phyloP scores from a whole-genome alignment of 2,888 invertebrate species.

The Autographa pulchrina region DNA sequence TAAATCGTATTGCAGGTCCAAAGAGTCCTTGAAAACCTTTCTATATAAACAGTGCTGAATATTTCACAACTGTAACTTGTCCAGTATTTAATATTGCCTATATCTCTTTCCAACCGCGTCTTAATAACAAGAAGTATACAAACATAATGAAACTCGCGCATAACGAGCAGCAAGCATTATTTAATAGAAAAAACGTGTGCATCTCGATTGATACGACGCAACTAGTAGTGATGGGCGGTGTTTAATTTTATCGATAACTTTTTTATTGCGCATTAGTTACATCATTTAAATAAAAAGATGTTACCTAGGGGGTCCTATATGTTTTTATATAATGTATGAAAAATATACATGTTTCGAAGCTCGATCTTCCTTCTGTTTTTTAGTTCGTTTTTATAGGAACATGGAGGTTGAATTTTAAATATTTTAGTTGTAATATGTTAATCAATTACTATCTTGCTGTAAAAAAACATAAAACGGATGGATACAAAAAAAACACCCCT shows the following conservation, averaged over 20 bases:
- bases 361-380: too few species aligned
- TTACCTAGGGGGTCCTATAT: too few species aligned
- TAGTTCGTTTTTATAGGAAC: too few species aligned
- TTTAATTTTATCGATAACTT: conserved; percentile 16
- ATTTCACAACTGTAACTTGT: not conserved
- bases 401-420: too few species aligned
- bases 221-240: conserved; percentile 56
- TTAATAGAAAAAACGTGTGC: conserved; percentile 66
- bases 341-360: too few species aligned
- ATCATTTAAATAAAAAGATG: too few species aligned
- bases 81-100: conserved; percentile 5
- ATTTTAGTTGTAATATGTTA: too few species aligned
- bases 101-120: conserved; percentile 12
- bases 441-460: too few species aligned
- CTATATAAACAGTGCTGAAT: not conserved
- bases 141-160: conserved; percentile 41
- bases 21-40: not conserved
- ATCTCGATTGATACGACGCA: conserved; percentile 62
- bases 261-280: not conserved
- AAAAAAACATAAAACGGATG: too few species aligned
- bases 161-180: conserved; percentile 60
- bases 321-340: too few species aligned
- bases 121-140: conserved; percentile 39
- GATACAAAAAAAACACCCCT: too few species aligned
- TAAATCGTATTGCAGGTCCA: not conserved